Evolutionary conservation across 2,113 vertebrate genomes (phyloP).

Genomic region (Gobio gobio): DNA sequence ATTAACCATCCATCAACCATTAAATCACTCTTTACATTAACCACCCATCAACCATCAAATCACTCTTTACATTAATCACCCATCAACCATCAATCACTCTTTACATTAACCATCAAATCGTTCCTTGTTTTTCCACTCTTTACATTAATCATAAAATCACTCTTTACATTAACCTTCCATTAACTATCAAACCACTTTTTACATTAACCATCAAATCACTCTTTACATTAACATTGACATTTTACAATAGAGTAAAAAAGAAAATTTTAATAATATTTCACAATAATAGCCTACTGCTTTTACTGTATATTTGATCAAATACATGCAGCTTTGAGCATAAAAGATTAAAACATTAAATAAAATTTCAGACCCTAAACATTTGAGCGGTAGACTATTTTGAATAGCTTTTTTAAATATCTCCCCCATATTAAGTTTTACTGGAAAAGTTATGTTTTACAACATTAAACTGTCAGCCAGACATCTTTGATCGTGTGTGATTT

Average conservation of each 20-base stretch:
- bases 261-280: not conserved
- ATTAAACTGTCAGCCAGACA: conserved; percentile 16
- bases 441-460: conserved; percentile 44
- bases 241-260: not conserved
- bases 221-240: not conserved
- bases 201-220: no score
- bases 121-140: no score
- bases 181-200: no score
- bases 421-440: not conserved
- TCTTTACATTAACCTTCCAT: no score
- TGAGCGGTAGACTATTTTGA: not conserved
- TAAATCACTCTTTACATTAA: no score
- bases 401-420: not conserved
- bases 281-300: not conserved
- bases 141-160: no score
- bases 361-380: not conserved
- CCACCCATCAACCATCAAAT: no score
- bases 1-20: no score
- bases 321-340: not conserved
- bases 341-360: rapidly evolving
- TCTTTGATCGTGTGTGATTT: conserved; percentile 40
- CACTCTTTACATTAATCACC: no score
- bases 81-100: no score
- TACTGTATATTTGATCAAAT: not conserved
- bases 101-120: no score